phyloP scores from a whole-genome alignment of 2,113 vertebrate genomes.

The Procavia capensis region DNA sequence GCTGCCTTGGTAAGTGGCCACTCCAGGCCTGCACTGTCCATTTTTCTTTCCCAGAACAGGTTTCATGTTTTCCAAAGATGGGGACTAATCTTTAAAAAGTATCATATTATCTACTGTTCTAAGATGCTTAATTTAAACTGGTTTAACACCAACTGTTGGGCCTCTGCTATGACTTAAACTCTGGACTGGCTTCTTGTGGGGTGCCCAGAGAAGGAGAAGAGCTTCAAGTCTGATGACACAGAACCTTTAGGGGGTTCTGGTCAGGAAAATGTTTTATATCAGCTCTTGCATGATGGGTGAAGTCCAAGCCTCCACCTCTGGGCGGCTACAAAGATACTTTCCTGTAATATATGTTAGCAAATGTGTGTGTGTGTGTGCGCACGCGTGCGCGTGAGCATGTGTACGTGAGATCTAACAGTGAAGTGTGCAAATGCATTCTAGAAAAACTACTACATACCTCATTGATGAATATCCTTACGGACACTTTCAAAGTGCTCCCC shows the following conservation, averaged over 20 bases:
- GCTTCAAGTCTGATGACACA: background rate
- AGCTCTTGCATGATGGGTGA: background rate
- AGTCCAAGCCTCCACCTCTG: background rate
- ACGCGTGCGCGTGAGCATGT: no score
- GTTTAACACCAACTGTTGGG: background rate
- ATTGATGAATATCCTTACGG: no score
- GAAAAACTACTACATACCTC: no score
- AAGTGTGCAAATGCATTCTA: no score
- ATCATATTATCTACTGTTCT: background rate
- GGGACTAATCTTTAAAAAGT: background rate
- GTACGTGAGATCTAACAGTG: no score
- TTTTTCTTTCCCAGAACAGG: background rate
- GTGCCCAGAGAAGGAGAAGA: background rate
- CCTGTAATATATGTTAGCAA: background rate
- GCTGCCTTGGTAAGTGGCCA: constrained; percentile 92
- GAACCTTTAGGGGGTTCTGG: background rate
- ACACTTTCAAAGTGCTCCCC: no score
- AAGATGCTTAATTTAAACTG: background rate
- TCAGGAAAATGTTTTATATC: background rate
- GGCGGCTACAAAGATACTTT: background rate
- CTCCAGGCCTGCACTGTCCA: background rate
- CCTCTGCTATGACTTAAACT: background rate
- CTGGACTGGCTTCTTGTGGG: background rate
- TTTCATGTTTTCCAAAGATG: background rate
- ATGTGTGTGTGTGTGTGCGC: background rate